These are phyloP conservation scores for Tachina lurida DNA, from an alignment of 2,888 invertebrate species.

Conservation along the genomic window DNA sequence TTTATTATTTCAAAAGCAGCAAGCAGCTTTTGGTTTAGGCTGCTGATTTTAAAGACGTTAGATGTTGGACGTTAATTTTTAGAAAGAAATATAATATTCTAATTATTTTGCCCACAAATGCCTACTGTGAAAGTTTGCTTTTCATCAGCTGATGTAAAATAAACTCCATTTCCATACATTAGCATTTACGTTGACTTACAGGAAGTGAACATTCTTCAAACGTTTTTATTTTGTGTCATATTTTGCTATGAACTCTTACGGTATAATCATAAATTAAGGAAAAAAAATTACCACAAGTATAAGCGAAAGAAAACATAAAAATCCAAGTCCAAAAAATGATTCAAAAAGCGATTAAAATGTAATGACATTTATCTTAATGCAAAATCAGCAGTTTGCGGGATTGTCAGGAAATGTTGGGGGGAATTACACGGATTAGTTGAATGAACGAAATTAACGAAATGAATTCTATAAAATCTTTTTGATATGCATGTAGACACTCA, in stretches of 20 bases:
- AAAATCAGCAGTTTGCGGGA: slow-evolving; percentile 11
- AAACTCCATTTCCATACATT: background rate
- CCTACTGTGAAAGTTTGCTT: too few species aligned
- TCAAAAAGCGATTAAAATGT: slow-evolving; percentile 55
- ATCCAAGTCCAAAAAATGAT: slow-evolving; percentile 42
- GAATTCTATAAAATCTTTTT: slow-evolving; percentile 9
- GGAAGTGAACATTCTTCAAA: background rate
- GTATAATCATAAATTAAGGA: slow-evolving; percentile 64
- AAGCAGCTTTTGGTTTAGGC: background rate
- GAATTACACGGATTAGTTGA: slow-evolving; percentile 52
- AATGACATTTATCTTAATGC: slow-evolving; percentile 65
- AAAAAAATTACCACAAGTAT: slow-evolving; percentile 50
- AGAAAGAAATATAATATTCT: too few species aligned
- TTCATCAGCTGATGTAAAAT: too few species aligned
- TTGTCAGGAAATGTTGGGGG: slow-evolving; percentile 3
- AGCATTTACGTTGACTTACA: background rate
- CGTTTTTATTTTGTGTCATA: too few species aligned
- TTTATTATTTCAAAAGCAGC: background rate
- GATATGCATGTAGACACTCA: background rate
- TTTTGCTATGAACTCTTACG: slow-evolving; percentile 28
- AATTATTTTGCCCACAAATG: too few species aligned
- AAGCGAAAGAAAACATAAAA: slow-evolving; percentile 18
- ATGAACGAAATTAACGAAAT: slow-evolving; percentile 49
- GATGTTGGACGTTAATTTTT: too few species aligned
- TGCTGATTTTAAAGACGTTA: too few species aligned